Evolutionary conservation across 2,113 vertebrate genomes (phyloP).

Genomic region (Phylloscopus trochiloides): DNA sequence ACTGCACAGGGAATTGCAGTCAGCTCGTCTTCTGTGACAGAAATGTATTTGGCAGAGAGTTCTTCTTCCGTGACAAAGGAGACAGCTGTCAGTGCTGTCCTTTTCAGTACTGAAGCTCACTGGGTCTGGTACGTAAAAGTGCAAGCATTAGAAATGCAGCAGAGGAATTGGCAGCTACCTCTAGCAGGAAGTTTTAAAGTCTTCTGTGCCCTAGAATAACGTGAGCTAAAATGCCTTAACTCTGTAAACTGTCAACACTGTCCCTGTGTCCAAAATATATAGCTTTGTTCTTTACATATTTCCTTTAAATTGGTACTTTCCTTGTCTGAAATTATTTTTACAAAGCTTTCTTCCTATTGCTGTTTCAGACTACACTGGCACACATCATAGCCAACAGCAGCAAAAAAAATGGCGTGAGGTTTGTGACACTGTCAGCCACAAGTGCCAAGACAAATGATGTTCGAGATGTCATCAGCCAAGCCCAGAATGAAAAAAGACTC

Average conservation of each 20-base stretch:
- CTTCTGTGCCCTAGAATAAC: neutral
- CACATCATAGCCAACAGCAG: constrained; percentile 90
- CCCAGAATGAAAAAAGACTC: constrained; percentile 92
- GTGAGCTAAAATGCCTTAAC: neutral
- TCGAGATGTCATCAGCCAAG: constrained; percentile 93
- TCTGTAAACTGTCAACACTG: neutral
- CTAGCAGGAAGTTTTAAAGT: constrained; percentile 17
- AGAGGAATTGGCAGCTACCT: constrained; percentile 26
- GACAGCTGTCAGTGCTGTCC: constrained; percentile 56
- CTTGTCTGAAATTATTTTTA: neutral
- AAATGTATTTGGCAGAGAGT: constrained; percentile 4
- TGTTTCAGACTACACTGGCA: constrained; percentile 90
- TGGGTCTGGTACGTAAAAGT: neutral
- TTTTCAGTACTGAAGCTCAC: neutral
- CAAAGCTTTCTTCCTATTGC: neutral
- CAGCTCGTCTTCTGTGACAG: neutral
- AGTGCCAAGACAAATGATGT: constrained; percentile 87
- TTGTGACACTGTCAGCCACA: constrained; percentile 90
- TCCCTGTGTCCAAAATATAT: neutral
- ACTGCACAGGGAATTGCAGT: neutral
- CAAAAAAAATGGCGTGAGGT: constrained; percentile 85
- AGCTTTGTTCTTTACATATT: neutral
- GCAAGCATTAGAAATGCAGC: neutral
- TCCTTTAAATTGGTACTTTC: neutral
- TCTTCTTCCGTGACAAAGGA: neutral